Base-by-base conservation (phyloP, 2,888 invertebrate genomes). In the Xestia sexstrigata region DNA sequence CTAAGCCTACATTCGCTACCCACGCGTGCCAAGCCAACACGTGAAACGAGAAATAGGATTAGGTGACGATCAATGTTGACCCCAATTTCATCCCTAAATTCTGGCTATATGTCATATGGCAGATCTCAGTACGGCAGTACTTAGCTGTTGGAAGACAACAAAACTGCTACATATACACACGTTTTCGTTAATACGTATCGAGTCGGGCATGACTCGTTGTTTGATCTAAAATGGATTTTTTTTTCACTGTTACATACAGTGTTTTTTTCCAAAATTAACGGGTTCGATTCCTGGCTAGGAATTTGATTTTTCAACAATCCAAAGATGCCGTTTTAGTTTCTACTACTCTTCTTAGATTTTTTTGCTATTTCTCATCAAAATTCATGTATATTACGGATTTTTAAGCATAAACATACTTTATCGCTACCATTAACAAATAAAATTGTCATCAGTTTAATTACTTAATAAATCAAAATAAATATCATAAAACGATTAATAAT, bases 1-100 rank as follows among this genome's bases (percentile, higher is more conserved):
- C 89, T 90, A 89, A 89, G 88, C 92, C 92, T 91, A 91, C 91
- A 91, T 91, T 90, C 85, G 79, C 91, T 86, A 86, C 94, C 93
- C 93, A 94, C 94, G 91, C 92, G 82, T 78, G 66, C 63, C 80
- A 84, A 84, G 84, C 88, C 81, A 87, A 88, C 88, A 90, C 90
- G 88, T 90, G 90, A 90, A 89, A 80, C 77, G 85, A 84, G 87
- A 90, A 83, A 91, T 89, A 88, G 90, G 91, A 91, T 92, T 92
- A 93, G 89, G 87, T 85, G 87, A 87, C 89, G 88, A 87, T 89
- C 88, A 89, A 91, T 84, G 72, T 66, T 78, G 81, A 87, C 78
- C 74, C 72, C 74, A 78, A 80, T 71, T 74, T 84, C 75, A 86
- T 67, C 77, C 77, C 80, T 70, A 68, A 73, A 85, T 72, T 75